Evolutionary conservation across 2,113 vertebrate genomes (phyloP).

Genomic region (Myotis brandtii): DNA sequence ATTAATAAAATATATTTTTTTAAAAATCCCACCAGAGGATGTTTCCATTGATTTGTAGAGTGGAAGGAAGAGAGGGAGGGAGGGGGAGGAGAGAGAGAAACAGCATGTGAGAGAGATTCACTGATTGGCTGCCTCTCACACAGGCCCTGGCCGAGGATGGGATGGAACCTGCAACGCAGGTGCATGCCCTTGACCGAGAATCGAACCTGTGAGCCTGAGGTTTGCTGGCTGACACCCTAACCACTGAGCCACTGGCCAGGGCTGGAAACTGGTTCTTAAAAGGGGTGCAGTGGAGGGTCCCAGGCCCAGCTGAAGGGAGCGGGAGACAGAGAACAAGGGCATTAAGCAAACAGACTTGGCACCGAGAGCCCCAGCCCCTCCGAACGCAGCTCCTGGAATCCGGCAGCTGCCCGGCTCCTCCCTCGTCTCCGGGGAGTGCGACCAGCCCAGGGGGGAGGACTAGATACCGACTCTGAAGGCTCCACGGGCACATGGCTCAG

Average conservation of each 20-base stretch:
- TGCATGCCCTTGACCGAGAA: neutral
- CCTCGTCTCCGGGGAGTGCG: neutral
- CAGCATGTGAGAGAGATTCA: too few relatives aligned
- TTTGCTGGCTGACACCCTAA: neutral
- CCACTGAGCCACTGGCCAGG: neutral
- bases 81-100: too few relatives aligned
- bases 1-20: too few relatives aligned
- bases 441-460: neutral
- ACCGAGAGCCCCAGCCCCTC: neutral
- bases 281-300: neutral
- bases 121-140: too few relatives aligned
- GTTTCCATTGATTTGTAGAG: too few relatives aligned
- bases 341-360: neutral
- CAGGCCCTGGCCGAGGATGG: too few relatives aligned
- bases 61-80: too few relatives aligned
- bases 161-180: too few relatives aligned
- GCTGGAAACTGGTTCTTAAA: neutral
- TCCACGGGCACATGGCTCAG: neutral
- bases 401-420: neutral
- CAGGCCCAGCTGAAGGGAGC: neutral
- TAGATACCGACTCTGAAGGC: neutral
- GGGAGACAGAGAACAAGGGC: neutral
- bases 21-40: too few relatives aligned
- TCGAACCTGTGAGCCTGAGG: neutral
- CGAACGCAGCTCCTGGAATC: neutral